Evolutionary conservation across 2,113 vertebrate species (phyloP).

Genomic region (Caranx melampygus): DNA sequence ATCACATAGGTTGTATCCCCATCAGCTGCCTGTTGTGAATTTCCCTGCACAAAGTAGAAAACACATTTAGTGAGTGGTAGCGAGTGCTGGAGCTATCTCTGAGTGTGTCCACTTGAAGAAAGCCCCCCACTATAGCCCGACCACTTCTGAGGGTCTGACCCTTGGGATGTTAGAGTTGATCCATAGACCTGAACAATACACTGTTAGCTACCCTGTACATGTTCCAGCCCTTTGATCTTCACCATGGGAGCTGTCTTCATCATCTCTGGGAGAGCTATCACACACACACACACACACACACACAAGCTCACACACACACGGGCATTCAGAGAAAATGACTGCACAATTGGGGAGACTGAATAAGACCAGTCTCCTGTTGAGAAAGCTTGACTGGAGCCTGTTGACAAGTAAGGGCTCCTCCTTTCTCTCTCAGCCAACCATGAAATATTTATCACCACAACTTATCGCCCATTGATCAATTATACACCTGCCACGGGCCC

Average conservation of each 20-base stretch:
- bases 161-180: constrained; percentile 52
- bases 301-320: constrained; percentile 7
- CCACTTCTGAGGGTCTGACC: constrained; percentile 41
- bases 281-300: too few relatives aligned
- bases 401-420: constrained; percentile 50
- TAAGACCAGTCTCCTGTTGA: constrained; percentile 53
- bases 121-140: not conserved
- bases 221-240: constrained; percentile 64
- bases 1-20: not conserved
- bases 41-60: constrained; percentile 39
- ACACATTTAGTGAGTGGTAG: constrained; percentile 9
- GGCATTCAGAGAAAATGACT: constrained; percentile 68
- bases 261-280: constrained; percentile 58
- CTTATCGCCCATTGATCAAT: constrained; percentile 82
- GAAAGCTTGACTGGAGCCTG: constrained; percentile 25
- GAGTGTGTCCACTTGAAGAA: constrained; percentile 35
- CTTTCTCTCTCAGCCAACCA: constrained; percentile 44
- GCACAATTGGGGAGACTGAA: constrained; percentile 52
- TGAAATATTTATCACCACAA: constrained; percentile 83
- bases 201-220: constrained; percentile 40
- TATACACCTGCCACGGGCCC: constrained; percentile 72
- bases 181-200: constrained; percentile 46
- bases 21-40: constrained; percentile 2
- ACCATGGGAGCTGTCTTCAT: constrained; percentile 52
- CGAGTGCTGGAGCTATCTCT: constrained; percentile 17